phyloP scores from a whole-genome alignment of 2,113 vertebrate genomes.

The Sapayoa aenigma region DNA sequence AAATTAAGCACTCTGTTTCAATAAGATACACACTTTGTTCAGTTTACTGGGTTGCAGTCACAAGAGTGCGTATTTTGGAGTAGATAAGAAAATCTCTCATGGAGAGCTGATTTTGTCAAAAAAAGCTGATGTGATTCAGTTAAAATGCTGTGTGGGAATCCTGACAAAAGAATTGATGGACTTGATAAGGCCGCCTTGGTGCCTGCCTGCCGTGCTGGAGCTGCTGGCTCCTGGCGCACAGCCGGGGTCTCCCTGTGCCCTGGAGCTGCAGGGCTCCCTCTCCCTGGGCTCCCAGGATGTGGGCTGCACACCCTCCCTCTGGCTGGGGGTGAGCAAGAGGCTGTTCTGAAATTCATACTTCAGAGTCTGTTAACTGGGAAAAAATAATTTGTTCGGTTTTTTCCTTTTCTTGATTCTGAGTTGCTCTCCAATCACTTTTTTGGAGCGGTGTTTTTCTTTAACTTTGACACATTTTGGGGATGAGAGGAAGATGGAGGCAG shows the following conservation, averaged over 20 bases:
- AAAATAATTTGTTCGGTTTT: rapidly evolving
- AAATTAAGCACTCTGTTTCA: not conserved
- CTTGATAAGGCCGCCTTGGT: not conserved
- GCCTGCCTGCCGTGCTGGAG: not conserved
- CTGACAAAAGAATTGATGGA: not conserved
- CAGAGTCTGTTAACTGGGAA: rapidly evolving
- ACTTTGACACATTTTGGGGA: not conserved
- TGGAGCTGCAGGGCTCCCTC: not conserved
- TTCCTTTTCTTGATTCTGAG: not conserved
- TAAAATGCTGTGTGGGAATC: not conserved
- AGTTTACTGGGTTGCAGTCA: not conserved
- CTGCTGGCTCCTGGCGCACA: not conserved
- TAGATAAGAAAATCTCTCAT: not conserved
- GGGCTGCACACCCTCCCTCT: not conserved
- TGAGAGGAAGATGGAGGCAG: not conserved
- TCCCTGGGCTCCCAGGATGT: rapidly evolving
- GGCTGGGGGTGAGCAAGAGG: not conserved
- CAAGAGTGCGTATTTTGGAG: not conserved
- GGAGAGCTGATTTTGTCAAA: not conserved
- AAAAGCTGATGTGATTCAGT: not conserved
- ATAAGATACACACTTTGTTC: not conserved
- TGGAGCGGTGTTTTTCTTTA: not conserved
- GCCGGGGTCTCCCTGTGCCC: rapidly evolving
- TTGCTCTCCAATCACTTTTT: not conserved
- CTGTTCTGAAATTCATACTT: not conserved